Base-by-base conservation (phyloP, 2,113 vertebrate species). In the Setophaga petechia region DNA sequence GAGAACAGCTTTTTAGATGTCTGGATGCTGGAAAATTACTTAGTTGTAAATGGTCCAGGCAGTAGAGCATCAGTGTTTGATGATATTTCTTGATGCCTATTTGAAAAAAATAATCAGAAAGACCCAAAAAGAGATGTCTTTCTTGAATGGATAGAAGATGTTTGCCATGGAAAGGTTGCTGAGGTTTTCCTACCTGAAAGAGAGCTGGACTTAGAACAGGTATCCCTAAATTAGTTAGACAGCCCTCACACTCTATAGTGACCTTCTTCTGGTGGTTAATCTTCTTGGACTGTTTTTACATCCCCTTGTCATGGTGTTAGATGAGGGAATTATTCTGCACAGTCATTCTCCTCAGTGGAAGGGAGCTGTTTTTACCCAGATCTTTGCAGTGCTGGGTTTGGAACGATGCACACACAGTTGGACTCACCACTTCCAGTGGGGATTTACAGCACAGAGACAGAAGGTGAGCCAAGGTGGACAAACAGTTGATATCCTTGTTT, bases 371-470 rank as follows among this genome's bases (percentile, higher is more conserved):
- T 65, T 66, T 55, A 11, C 55, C 21, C 33, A 74, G 43, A 17
- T 30, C 27, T 52, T 61, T 28, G 24, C 51, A 28, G 67, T 8
- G 3, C 58, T 88, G 79, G 8, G 3, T 84, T 94, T 79, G 72
- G 46, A 25, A 6, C 5, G 13, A 23, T 28, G 21, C 1, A 1
- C 6, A 1, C 1, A 3, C 9, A 15, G 3, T 3, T 27, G n/a
- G 25, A 10, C 30, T 35, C 2, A 0, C 23, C 66, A 51, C 23
- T 66, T 79, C 0, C 7, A 21, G 46, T 5, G 24, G 47, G 61
- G 47, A 46, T 93, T 88, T 83, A 33, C 15, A 49, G 13, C 33
- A 1, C 65, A 46, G 39, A 73, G 75, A 57, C 12, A 79, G 49
- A 25, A 54, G 44, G n/a, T 47, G 47, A 84, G 41, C 44, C 77